Percentiles rank a stretch among this genome's conserved stretches.
phyloP scores from a whole-genome alignment of 2,113 vertebrate genomes.

The Condylura cristata region DNA sequence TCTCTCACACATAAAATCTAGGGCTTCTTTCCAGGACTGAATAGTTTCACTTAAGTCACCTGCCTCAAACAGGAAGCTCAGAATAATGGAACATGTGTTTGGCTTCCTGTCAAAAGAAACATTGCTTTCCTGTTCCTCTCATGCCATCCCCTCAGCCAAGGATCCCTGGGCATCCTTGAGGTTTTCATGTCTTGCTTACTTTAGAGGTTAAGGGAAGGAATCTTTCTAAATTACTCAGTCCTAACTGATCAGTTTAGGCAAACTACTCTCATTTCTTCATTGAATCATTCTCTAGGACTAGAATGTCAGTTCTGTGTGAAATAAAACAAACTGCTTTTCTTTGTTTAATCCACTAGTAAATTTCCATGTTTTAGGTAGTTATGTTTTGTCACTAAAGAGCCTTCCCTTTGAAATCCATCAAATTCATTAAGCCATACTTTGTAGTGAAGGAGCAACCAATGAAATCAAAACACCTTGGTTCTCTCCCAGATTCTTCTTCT shows the following conservation, averaged over 20 bases:
- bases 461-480: conserved; percentile 34
- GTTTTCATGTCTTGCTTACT: conserved; percentile 47
- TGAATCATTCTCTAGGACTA: not conserved
- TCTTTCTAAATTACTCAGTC: conserved; percentile 32
- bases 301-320: not conserved
- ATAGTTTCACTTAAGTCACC: conserved; percentile 36
- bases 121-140: conserved; percentile 15
- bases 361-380: not conserved
- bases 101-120: conserved; percentile 69
- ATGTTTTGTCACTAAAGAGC: conserved; percentile 26
- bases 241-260: not conserved
- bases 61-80: conserved; percentile 18
- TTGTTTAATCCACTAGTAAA: not conserved
- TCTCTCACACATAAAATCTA: too few species aligned
- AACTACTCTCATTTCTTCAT: not conserved
- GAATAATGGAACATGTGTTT: conserved; percentile 58
- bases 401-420: conserved; percentile 9
- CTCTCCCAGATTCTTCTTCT: not conserved
- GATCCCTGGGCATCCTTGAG: conserved; percentile 54
- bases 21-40: not conserved
- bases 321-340: not conserved
- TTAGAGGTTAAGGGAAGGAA: conserved; percentile 46
- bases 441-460: not conserved
- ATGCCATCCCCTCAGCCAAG: conserved; percentile 21
- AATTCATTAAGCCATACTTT: not conserved